A percentile compares a stretch with the other conserved stretches of the same genome.
These are phyloP conservation scores for Didymodactylos carnosus DNA, from an alignment of 2,888 invertebrate genomes.

Conservation along the genomic window DNA sequence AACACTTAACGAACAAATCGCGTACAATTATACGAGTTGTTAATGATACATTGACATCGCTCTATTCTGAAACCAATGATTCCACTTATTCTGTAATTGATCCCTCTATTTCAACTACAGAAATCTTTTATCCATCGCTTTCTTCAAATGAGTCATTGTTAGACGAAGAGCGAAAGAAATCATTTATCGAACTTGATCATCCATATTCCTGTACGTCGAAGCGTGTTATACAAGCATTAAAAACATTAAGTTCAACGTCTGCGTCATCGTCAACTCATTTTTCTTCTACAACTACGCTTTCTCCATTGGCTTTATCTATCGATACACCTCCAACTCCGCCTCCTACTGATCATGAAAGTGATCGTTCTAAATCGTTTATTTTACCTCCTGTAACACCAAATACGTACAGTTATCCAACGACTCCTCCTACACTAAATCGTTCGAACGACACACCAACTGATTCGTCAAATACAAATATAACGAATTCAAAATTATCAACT, in stretches of 20 bases:
- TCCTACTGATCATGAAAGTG: too few relatives aligned
- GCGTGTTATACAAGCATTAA: background rate
- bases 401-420: too few relatives aligned
- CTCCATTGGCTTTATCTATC: background rate
- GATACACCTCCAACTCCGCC: background rate
- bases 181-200: slow-evolving; percentile 1
- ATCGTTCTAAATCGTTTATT: too few relatives aligned
- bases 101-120: background rate
- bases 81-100: background rate
- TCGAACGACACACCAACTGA: too few relatives aligned
- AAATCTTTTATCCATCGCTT: background rate
- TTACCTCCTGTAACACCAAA: too few relatives aligned
- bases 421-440: too few relatives aligned
- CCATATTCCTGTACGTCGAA: background rate
- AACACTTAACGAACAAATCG: background rate
- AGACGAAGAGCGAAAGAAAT: too few relatives aligned
- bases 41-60: too few relatives aligned
- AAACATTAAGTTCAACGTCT: background rate
- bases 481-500: too few relatives aligned
- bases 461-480: too few relatives aligned
- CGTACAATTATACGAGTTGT: too few relatives aligned
- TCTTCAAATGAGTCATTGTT: background rate
- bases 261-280: background rate
- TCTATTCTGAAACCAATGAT: too few relatives aligned
- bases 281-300: background rate